phyloP scores from a whole-genome alignment of 2,113 vertebrate genomes.

The Cheirogaleus medius region DNA sequence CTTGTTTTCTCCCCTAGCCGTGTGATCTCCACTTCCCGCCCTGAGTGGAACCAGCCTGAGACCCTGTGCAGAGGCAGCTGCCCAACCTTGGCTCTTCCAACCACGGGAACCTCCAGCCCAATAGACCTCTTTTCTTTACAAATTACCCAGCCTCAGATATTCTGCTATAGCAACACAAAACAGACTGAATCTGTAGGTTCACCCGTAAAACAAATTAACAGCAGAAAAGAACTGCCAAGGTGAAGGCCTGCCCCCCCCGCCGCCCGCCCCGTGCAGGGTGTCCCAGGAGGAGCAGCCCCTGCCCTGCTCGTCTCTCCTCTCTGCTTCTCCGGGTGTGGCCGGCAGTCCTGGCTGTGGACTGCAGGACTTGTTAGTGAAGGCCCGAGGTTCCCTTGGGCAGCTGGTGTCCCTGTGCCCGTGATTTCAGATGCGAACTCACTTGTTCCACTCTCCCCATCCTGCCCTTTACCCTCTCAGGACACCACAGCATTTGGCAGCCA shows the following conservation, averaged over 20 bases:
- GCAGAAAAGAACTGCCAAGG: background rate
- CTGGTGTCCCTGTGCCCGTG: too few relatives aligned
- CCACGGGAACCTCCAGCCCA: background rate
- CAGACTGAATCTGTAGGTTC: background rate
- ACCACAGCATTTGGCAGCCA: background rate
- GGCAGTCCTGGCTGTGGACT: background rate
- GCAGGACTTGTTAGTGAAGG: background rate
- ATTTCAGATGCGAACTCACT: background rate
- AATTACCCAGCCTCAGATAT: background rate
- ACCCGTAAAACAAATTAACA: background rate
- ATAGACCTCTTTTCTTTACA: background rate
- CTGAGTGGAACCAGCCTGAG: background rate
- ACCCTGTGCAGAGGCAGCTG: background rate
- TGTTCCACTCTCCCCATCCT: background rate
- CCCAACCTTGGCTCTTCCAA: background rate
- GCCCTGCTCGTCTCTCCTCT: too few relatives aligned
- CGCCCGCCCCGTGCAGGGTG: background rate
- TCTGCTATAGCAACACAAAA: background rate
- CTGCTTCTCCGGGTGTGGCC: background rate
- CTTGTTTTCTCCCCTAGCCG: background rate
- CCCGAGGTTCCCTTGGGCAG: background rate
- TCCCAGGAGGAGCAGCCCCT: accelerated
- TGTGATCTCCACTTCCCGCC: background rate
- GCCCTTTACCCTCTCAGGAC: background rate
- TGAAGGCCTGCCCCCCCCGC: background rate